Evolutionary conservation across 2,888 invertebrate species (phyloP), one percentile per base, ranked within the genome.

Genomic region (Zonitis immaculata): DNA sequence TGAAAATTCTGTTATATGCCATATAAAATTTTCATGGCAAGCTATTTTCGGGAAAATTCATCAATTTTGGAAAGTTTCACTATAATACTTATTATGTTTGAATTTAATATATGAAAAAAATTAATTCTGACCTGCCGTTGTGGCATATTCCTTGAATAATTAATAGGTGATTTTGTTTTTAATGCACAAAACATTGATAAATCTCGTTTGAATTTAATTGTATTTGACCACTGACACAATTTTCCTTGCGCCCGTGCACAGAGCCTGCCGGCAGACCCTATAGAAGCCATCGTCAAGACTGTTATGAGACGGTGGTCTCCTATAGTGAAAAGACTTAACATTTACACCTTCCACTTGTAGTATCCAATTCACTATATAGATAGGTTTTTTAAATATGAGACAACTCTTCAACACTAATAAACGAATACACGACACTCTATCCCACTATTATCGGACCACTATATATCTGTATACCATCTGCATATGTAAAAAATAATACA

Each of bases 251-350:
- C 85, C 80, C 87, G 86, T 81, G 83, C 85, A 86, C 87, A 88
- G 78, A 88, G 82, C 82, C 87, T 84, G 82, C 35, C 6, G 3
- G 86, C 85, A 80, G 87, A 85, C 81, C 86, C 85, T 83, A 87
- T 82, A 84, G 87, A 86, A 84, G 88, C 88, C 88, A 88, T 88
- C 82, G 85, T 83, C 80, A 82, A 82, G 82, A 86, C 85, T 82
- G 83, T 82, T 84, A 81, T 85, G 82, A 82, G 78, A 77, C 64
- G 62, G 60, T 56, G 56, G 59, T 63, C 59, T 53, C 51, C 56
- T 44, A 55, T 56, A 55, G 59, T 56, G 56, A 62, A 60, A 57
- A 66, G 55, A 56, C 60, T 52, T 49, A 20, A 60, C 60, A 61
- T 57, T 5, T 18, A 57, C 64, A 62, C 66, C 66, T 68, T 64